phyloP scores from a whole-genome alignment of 2,113 vertebrate species.

The Notiomystis cincta region DNA sequence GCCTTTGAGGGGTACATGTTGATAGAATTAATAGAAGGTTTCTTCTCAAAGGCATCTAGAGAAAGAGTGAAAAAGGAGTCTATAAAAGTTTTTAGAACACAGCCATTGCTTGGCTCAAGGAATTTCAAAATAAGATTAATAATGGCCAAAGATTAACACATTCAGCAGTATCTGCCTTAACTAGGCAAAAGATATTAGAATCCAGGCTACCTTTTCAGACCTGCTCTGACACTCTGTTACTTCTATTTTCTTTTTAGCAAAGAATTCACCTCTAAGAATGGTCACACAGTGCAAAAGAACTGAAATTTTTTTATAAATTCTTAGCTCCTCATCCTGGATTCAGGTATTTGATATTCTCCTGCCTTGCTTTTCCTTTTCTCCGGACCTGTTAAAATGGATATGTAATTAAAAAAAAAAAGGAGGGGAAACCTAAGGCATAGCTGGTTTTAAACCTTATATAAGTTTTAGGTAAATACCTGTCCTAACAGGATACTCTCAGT shows the following conservation, averaged over 20 bases:
- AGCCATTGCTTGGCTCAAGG: background rate
- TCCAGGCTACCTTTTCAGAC: background rate
- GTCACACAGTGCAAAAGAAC: background rate
- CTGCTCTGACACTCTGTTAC: background rate
- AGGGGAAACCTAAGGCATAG: background rate
- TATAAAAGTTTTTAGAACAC: background rate
- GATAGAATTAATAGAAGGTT: background rate
- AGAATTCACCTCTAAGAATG: background rate
- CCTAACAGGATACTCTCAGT: background rate
- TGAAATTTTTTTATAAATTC: background rate
- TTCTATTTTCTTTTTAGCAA: background rate
- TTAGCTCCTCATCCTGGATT: background rate
- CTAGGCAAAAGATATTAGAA: background rate
- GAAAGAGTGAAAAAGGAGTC: background rate
- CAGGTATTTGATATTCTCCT: background rate
- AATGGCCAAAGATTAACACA: background rate
- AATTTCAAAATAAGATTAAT: background rate
- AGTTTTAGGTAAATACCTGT: background rate
- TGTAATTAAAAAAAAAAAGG: accelerated
- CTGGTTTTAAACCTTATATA: background rate
- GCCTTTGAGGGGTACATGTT: background rate
- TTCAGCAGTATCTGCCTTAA: background rate
- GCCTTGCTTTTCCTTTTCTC: background rate
- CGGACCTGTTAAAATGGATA: background rate
- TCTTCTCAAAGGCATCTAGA: background rate